Evolutionary conservation across 92 coral and sea anemone species (phyloP).

Genomic region (Porites lobata): DNA sequence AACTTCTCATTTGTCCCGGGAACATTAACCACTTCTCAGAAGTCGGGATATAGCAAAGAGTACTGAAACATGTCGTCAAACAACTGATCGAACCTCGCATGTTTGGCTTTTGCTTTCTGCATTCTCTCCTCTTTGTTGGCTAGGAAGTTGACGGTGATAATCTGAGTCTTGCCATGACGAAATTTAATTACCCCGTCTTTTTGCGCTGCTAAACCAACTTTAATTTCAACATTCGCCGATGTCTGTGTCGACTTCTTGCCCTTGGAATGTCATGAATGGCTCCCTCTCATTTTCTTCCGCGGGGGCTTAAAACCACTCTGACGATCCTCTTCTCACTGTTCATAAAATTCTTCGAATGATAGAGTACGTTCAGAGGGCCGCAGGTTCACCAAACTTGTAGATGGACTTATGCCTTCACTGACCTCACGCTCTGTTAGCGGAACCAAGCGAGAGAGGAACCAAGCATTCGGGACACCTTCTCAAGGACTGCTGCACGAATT

Average conservation of each 20-base stretch:
- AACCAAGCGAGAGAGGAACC: constrained; percentile 36
- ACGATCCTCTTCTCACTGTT: constrained; percentile 49
- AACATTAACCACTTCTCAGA: constrained; percentile 61
- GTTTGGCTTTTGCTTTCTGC: constrained; percentile 65
- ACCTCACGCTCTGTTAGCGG: constrained; percentile 19
- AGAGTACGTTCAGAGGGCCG: constrained; percentile 43
- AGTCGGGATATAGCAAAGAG: constrained; percentile 79
- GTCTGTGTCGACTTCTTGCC: not conserved
- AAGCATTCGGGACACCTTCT: constrained; percentile 56
- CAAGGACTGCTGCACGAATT: constrained; percentile 45
- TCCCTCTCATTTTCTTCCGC: constrained; percentile 40
- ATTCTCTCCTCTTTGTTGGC: constrained; percentile 66
- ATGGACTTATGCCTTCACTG: constrained; percentile 8
- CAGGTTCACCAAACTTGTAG: not conserved
- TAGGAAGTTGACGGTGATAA: constrained; percentile 53
- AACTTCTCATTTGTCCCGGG: constrained; percentile 80
- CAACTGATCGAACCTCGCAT: constrained; percentile 35
- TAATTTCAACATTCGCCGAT: constrained; percentile 67
- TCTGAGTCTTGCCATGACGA: constrained; percentile 76
- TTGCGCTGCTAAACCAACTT: constrained; percentile 71
- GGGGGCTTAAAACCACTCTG: constrained; percentile 57
- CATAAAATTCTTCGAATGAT: constrained; percentile 69
- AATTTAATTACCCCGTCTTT: constrained; percentile 73
- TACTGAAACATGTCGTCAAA: constrained; percentile 74
- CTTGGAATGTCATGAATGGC: not conserved